Percentiles rank a stretch among this genome's conserved stretches.
Conservation (phyloP, 2,113 vertebrate species). For the Psammodynastes pulverulentus region DNA sequence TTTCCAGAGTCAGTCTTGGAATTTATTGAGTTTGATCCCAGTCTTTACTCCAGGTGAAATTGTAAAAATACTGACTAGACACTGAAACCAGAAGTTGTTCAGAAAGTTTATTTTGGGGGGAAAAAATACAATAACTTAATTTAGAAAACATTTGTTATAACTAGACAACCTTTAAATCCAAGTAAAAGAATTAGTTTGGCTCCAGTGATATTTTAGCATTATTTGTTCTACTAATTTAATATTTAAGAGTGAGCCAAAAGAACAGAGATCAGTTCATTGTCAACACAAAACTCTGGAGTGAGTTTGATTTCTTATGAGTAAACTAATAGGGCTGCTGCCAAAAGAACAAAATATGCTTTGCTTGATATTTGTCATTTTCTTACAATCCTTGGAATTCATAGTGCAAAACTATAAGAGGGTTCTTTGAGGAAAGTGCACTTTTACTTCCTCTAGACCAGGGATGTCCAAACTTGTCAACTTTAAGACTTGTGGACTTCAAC, state of each 20-base stretch:
- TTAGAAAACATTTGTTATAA: slow-evolving; percentile 3
- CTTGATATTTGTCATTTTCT: background rate
- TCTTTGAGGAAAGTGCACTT: background rate
- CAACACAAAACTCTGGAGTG: background rate
- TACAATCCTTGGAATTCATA: background rate
- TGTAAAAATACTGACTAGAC: background rate
- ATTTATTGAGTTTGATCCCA: background rate
- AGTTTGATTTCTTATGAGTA: background rate
- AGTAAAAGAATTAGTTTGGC: background rate
- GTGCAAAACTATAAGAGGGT: background rate
- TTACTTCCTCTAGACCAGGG: background rate
- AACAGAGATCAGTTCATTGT: background rate
- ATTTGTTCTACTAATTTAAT: background rate
- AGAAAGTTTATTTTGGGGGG: background rate
- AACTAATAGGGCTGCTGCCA: no score
- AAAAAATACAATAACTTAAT: background rate
- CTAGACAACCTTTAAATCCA: background rate
- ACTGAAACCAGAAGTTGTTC: background rate
- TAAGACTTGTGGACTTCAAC: no score
- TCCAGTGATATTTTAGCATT: background rate
- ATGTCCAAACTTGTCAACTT: no score
- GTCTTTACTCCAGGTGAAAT: background rate
- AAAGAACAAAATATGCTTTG: background rate
- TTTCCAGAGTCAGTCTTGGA: background rate
- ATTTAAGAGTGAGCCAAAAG: background rate